Evolutionary conservation across 2,797 vertebrate species (phyloP), one percentile per base, ranked within the genome.

Genomic region (Pogoniulus pusillus): DNA sequence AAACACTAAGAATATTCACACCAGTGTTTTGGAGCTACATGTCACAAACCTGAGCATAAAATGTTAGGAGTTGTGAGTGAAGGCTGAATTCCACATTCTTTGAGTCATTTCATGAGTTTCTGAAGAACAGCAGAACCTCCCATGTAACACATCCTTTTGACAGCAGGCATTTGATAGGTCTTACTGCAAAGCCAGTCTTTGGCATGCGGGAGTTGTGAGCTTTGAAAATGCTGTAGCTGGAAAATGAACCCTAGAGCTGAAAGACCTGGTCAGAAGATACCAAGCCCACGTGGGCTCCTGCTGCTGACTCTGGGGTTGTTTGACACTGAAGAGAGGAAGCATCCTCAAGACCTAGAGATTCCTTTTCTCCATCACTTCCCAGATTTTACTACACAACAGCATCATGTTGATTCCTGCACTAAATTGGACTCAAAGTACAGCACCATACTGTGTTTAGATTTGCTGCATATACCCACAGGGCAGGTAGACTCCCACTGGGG

Each of bases 321-420:
- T 72, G 63, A 9, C 41, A 34, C 7, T 37, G 60, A 58, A 62
- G 26, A 82, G 9, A 30, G 47, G 13, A 62, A 30, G 10, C 8
- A 5, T 77, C 23, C 65, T 26, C 1, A 1, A 27, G 59, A 55
- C 29, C 32, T 0, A 69, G 18, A 58, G 19, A 41, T 80, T 71
- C 6, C 24, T 60, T 73, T 79, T 45, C n/a, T 16, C 70, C 9
- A 1, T 22, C 26, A 30, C 35, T 80, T 55, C 70, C 60, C 86
- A 30, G 20, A 39, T 74, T 89, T 94, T 82, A 76, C 47, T 85
- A 47, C 53, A 17, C 45, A 76, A 55, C 17, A 73, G 37, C 47
- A 71, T 78, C 82, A 45, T 75, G 78, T 87, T 87, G 12, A 55
- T 53, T 95, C 87, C 94, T 92, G 84, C 73, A 24, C 14, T 74